Evolutionary conservation across 1,140 invertebrate genomes (phyloP).

Genomic region (Drosophila paulistorum): DNA sequence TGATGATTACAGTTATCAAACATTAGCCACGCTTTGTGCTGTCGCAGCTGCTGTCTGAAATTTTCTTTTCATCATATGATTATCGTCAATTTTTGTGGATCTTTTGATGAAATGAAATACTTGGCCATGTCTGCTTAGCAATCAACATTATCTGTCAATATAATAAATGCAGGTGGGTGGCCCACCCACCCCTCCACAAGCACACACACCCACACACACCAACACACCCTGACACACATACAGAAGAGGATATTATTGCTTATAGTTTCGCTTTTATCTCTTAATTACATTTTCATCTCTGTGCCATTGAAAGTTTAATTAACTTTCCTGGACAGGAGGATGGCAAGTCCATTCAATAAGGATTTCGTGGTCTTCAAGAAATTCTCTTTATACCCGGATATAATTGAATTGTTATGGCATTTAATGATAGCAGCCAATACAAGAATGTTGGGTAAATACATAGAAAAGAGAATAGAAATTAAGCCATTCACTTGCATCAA

Average conservation of each 20-base stretch:
- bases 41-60: neutral
- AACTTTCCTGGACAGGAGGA: constrained; percentile 48
- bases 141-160: constrained; percentile 21
- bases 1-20: constrained; percentile 71
- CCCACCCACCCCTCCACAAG: neutral
- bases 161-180: constrained; percentile 43
- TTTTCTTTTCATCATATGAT: constrained; percentile 41
- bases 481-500: constrained; percentile 12
- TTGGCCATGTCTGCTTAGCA: constrained; percentile 15
- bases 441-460: constrained; percentile 25
- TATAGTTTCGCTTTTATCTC: constrained; percentile 74
- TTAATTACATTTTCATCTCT: constrained; percentile 77
- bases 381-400: constrained; percentile 29
- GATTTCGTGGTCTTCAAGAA: neutral
- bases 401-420: constrained; percentile 71
- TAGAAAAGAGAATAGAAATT: constrained; percentile 13
- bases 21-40: constrained; percentile 63
- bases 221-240: neutral
- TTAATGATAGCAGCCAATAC: constrained; percentile 12
- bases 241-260: constrained; percentile 24
- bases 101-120: constrained; percentile 23
- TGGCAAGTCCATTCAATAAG: constrained; percentile 10
- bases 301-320: constrained; percentile 71
- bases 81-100: constrained; percentile 48
- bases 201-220: constrained; percentile 1